phyloP scores from a whole-genome alignment of 2,113 vertebrate species.

The Neogale vison region DNA sequence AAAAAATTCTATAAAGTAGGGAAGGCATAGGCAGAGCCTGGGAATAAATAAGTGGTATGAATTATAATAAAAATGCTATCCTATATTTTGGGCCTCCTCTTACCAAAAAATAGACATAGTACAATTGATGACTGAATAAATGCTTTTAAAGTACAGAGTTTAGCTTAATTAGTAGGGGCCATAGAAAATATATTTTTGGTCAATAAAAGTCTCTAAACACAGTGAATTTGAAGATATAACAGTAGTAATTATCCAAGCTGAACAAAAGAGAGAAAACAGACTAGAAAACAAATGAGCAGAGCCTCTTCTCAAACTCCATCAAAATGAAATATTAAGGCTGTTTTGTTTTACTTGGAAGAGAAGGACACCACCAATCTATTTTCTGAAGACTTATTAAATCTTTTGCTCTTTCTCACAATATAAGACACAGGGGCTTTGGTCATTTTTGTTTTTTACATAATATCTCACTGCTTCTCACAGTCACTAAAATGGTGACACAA shows the following conservation, averaged over 20 bases:
- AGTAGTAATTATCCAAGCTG: not conserved
- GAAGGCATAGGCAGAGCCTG: not conserved
- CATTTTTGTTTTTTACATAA: not conserved
- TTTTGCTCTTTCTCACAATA: not conserved
- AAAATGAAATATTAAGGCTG: accelerated
- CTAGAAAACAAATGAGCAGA: not conserved
- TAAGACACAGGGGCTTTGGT: not conserved
- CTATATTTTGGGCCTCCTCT: no score
- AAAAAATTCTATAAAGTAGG: not conserved
- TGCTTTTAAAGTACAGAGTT: not conserved
- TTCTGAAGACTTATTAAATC: not conserved
- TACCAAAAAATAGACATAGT: not conserved
- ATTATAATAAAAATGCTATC: not conserved
- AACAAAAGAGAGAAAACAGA: not conserved
- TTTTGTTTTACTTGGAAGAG: not conserved
- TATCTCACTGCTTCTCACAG: not conserved
- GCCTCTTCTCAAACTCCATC: not conserved
- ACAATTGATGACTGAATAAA: not conserved
- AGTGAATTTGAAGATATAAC: not conserved
- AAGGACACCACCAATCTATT: not conserved
- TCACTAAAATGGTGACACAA: not conserved
- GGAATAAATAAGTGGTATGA: not conserved
- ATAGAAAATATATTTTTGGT: not conserved
- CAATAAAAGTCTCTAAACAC: not conserved
- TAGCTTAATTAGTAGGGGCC: not conserved